phyloP scores from a whole-genome alignment of 2,113 vertebrate genomes.

The Petaurus breviceps region DNA sequence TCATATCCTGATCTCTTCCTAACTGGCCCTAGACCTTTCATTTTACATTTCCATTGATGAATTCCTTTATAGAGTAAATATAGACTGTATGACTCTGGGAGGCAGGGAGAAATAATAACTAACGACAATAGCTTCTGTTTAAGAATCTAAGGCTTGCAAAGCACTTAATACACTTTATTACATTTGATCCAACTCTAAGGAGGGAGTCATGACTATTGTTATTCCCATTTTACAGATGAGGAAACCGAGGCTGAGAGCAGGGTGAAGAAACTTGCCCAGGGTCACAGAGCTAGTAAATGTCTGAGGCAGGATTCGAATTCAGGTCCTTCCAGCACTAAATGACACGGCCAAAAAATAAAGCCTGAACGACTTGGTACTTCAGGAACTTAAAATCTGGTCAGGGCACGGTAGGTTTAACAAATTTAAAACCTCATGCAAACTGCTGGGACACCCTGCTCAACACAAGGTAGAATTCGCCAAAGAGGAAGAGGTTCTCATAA shows the following conservation, averaged over 20 bases:
- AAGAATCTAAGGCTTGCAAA: too few relatives aligned
- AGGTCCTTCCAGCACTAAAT: background rate
- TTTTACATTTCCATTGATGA: too few relatives aligned
- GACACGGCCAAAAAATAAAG: background rate
- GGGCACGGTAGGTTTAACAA: background rate
- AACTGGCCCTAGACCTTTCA: too few relatives aligned
- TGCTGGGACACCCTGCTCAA: too few relatives aligned
- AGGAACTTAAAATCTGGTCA: too few relatives aligned
- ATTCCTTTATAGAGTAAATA: background rate
- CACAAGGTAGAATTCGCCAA: background rate
- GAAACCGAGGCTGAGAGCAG: background rate
- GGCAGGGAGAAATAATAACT: background rate
- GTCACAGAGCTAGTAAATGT: background rate
- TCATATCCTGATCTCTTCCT: too few relatives aligned
- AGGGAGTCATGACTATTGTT: background rate
- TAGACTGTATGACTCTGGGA: background rate
- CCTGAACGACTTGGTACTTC: too few relatives aligned
- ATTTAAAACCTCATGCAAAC: background rate
- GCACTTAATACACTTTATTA: too few relatives aligned
- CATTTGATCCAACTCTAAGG: slow-evolving; percentile 14
- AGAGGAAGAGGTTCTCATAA: background rate
- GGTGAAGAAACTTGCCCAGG: background rate
- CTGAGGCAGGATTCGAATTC: background rate
- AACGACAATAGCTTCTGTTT: too few relatives aligned
- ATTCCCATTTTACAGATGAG: background rate